Evolutionary conservation across 2,797 vertebrate genomes (phyloP), one percentile per base, ranked within the genome.

Genomic region (Enteromius radiatus): DNA sequence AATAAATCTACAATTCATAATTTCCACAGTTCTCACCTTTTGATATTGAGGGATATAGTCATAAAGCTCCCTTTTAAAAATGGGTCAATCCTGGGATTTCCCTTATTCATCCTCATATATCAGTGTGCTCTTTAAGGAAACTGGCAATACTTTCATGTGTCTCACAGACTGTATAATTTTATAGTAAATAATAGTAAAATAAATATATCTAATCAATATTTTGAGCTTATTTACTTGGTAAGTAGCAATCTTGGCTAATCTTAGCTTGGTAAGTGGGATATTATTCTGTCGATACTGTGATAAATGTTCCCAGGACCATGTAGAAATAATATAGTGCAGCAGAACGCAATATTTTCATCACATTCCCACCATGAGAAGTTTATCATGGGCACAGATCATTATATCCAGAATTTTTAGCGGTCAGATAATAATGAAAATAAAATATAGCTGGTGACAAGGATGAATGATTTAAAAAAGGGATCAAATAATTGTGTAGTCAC

Each of bases 381-480:
- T 82, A 80, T 82, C 73, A 88, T 78, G 73, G 52, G 80, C 64
- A 49, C 75, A 87, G 80, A 76, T 31, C 81, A 67, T n/a, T n/a
- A n/a, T n/a, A n/a, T 21, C 67, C 5, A 45, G 23, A 71, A 56
- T 64, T 63, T 84, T 36, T 81, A 67, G 47, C 19, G 11, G 36
- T 83, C 67, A 38, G 15, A 78, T 81, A 82, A 31, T 52, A 33
- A n/a, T 36, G 3, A 36, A 38, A 65, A 15, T 21, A 80, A 89
- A 76, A 84, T 84, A 81, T 56, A 33, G 21, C 33, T 33, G 59
- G 19, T 43, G 47, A 84, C 45, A 69, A 75, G 36, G 83, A 68
- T 54, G 38, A 78, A 67, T 43, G 76, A 80, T 61, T 61, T 14
- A 15, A 28, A 61, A 15, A 28, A 7, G 1, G 59, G 26, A 17